phyloP scores from a whole-genome alignment of 2,888 invertebrate species.

The Tinea trinotella region DNA sequence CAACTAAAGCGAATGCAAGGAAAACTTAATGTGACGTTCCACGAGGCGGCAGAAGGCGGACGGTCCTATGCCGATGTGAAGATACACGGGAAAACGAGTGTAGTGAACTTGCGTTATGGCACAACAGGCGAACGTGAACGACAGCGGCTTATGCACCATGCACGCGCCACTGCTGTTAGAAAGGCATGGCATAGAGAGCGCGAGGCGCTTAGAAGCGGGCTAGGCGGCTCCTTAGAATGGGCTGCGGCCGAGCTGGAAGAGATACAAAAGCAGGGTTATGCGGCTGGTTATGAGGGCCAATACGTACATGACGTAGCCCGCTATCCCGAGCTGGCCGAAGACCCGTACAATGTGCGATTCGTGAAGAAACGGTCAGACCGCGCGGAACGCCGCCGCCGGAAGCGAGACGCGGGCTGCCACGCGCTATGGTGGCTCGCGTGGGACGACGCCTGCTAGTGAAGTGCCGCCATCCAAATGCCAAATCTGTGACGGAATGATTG shows the following conservation, averaged over 20 bases:
- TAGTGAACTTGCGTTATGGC: constrained; percentile 95
- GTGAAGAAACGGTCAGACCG: constrained; percentile 84
- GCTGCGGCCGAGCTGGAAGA: constrained; percentile 90
- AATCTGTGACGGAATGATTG: constrained; percentile 52
- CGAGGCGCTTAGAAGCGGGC: constrained; percentile 84
- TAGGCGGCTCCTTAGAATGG: constrained; percentile 88
- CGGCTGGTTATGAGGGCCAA: constrained; percentile 90
- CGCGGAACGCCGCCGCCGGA: constrained; percentile 80
- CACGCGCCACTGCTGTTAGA: constrained; percentile 86
- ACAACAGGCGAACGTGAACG: constrained; percentile 92
- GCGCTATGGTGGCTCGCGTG: constrained; percentile 66
- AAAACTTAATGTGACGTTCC: constrained; percentile 92
- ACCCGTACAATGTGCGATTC: constrained; percentile 94
- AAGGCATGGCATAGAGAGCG: constrained; percentile 96
- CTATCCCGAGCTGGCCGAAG: constrained; percentile 95
- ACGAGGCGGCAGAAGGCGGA: constrained; percentile 85
- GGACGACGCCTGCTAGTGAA: constrained; percentile 61
- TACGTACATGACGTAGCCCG: constrained; percentile 91
- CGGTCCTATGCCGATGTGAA: constrained; percentile 88
- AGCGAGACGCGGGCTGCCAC: constrained; percentile 69
- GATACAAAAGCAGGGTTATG: constrained; percentile 86
- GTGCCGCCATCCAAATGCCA: constrained; percentile 68
- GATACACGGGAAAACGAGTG: constrained; percentile 91
- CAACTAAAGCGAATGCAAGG: constrained; percentile 91
- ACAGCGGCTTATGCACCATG: constrained; percentile 90